Conservation (phyloP, 2,113 vertebrate genomes). For the Cricetomys ansorgei region DNA sequence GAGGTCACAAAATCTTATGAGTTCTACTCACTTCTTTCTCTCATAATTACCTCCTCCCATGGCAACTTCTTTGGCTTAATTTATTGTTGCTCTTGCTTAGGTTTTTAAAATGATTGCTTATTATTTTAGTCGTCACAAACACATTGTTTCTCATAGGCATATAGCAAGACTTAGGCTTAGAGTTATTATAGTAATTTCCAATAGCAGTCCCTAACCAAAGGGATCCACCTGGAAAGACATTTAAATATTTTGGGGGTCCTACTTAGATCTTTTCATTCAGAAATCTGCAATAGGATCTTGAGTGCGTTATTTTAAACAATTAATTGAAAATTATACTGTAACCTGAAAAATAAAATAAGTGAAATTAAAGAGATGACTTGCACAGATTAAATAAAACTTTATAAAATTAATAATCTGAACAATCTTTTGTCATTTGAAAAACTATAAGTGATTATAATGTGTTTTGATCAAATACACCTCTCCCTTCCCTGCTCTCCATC, state of each 20-base stretch:
- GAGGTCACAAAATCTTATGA: neutral
- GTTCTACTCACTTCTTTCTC: neutral
- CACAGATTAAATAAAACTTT: neutral
- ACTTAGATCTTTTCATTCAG: neutral
- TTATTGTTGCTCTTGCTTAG: neutral
- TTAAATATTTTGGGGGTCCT: neutral
- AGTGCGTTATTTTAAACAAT: neutral
- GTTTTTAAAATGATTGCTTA: neutral
- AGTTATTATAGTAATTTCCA: neutral
- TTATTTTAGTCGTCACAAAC: neutral
- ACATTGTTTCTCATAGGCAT: neutral
- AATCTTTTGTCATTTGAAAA: neutral
- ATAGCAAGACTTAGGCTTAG: neutral
- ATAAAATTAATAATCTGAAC: neutral
- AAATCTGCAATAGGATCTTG: neutral
- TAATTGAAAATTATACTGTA: neutral
- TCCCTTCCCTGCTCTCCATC: too few species aligned
- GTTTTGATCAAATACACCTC: neutral
- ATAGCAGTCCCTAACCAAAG: too few species aligned
- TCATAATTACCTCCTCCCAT: neutral
- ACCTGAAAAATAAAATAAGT: too few species aligned
- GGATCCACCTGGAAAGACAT: too few species aligned
- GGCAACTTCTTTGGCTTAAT: neutral
- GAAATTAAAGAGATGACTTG: neutral
- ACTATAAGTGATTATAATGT: neutral